These are phyloP conservation scores for Eristalis pertinax DNA, from an alignment of 2,888 invertebrate genomes.

Conservation along the genomic window DNA sequence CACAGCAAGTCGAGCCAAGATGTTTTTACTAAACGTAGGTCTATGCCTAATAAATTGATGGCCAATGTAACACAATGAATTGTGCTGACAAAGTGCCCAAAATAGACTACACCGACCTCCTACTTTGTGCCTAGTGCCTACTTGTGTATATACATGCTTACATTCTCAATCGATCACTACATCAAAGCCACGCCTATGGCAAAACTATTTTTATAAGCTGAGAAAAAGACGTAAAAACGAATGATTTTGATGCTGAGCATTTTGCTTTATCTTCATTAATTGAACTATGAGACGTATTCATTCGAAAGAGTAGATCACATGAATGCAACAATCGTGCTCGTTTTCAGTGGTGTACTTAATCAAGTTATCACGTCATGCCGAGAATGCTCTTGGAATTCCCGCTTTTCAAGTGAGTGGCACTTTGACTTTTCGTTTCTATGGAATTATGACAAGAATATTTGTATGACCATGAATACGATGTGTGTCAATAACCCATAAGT, in stretches of 20 bases:
- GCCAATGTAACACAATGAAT: not conserved
- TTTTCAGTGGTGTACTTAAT: not conserved
- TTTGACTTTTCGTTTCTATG: not conserved
- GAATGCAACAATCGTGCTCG: not conserved
- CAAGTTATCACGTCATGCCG: not conserved
- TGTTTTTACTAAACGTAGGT: not conserved
- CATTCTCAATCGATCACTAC: not conserved
- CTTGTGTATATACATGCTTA: not conserved
- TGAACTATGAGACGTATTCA: not conserved
- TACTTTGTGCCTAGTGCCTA: not conserved
- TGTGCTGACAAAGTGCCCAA: not conserved
- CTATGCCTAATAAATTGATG: not conserved
- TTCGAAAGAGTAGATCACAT: not conserved
- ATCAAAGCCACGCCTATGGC: not conserved
- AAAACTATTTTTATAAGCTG: not conserved
- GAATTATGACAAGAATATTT: not conserved
- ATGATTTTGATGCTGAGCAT: not conserved
- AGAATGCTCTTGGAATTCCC: not conserved
- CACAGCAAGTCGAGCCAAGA: not conserved
- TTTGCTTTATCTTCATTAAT: too few species aligned
- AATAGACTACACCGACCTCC: not conserved
- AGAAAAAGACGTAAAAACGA: not conserved
- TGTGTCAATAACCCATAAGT: not conserved
- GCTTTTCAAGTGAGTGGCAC: not conserved
- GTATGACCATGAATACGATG: not conserved